Percentiles rank a stretch among this genome's conserved stretches.
Conservation (phyloP, 2,888 invertebrate species). For the Ligdia adustata region DNA sequence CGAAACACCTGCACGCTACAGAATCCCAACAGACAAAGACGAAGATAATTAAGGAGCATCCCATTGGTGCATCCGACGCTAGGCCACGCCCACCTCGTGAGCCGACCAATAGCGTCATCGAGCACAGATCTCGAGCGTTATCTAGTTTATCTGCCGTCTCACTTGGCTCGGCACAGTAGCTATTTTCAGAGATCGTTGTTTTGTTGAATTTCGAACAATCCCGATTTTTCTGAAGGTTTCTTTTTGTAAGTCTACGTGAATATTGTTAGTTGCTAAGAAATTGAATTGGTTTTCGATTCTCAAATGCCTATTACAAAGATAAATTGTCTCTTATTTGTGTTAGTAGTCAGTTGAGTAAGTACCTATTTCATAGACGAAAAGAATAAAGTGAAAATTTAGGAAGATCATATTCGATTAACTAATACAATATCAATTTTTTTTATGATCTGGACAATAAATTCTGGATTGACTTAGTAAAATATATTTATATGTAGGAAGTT, state of each 20-base stretch:
- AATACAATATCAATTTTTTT: no score
- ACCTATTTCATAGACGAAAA: no score
- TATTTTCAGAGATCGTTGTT: slow-evolving; percentile 67
- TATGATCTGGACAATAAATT: no score
- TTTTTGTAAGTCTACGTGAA: slow-evolving; percentile 9
- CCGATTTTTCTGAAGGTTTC: slow-evolving; percentile 26
- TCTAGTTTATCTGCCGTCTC: slow-evolving; percentile 82
- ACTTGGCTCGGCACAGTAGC: slow-evolving; percentile 63
- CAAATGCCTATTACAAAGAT: no score
- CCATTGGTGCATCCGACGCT: slow-evolving; percentile 85
- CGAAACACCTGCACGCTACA: slow-evolving; percentile 61
- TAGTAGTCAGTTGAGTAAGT: no score
- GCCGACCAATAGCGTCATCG: slow-evolving; percentile 67
- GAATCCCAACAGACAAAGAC: slow-evolving; percentile 83
- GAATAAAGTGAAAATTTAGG: no score
- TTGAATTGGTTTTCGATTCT: background rate
- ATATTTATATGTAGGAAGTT: no score
- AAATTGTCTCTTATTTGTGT: no score
- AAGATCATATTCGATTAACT: no score
- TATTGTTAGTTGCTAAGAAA: slow-evolving; percentile 5
- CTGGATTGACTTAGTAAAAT: no score
- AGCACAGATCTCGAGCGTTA: slow-evolving; percentile 84
- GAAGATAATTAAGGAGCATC: slow-evolving; percentile 80
- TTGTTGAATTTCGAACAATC: slow-evolving; percentile 34
- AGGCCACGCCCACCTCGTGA: slow-evolving; percentile 71